Percentiles rank a stretch among this genome's conserved stretches.
phyloP scores from a whole-genome alignment of 2,797 vertebrate genomes.

The Centropyge bicolor region DNA sequence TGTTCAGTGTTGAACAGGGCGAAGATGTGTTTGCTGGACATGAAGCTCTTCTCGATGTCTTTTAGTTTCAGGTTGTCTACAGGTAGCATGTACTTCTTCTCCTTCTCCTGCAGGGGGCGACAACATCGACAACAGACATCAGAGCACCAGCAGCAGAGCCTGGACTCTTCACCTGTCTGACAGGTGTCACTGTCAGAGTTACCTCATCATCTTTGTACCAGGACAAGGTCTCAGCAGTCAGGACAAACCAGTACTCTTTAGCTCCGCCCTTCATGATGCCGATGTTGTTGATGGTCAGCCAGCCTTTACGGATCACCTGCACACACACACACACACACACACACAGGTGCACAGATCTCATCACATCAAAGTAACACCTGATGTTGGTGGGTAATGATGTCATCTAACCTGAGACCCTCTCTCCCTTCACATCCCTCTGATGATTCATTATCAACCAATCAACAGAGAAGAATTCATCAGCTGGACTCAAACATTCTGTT shows the following conservation, averaged over 20 bases:
- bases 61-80: conserved; percentile 95
- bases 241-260: conserved; percentile 97
- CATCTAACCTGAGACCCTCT: no score
- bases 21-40: conserved; percentile 97
- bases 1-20: conserved; percentile 97
- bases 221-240: conserved; percentile 94
- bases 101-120: conserved; percentile 81
- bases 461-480: no score
- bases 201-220: conserved; percentile 99
- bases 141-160: no score
- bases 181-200: conserved; percentile 47
- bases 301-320: conserved; percentile 95
- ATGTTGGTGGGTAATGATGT: no score
- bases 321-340: conserved; percentile 33
- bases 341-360: background rate
- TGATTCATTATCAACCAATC: background rate
- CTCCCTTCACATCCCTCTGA: no score
- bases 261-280: conserved; percentile 97
- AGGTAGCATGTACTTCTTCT: conserved; percentile 94
- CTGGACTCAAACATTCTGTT: no score
- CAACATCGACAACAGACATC: background rate
- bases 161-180: background rate
- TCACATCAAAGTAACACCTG: no score
- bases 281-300: conserved; percentile 97
- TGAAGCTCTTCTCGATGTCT: conserved; percentile 96